These are phyloP conservation scores for Cnemophilus loriae DNA, from an alignment of 2,113 vertebrate species.

Conservation along the genomic window DNA sequence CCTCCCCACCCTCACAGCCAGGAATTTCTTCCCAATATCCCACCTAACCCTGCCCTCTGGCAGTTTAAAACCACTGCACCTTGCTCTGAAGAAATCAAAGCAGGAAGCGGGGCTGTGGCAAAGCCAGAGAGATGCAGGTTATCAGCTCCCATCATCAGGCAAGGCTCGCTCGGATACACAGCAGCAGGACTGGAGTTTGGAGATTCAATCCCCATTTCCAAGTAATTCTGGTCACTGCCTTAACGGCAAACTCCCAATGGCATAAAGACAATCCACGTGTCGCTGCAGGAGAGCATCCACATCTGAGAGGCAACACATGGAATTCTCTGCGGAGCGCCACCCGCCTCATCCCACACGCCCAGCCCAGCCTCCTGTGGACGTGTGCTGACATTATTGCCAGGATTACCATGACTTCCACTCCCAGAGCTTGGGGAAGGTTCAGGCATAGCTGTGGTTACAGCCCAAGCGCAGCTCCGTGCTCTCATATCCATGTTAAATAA, in stretches of 20 bases:
- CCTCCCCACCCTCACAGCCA: fast-evolving
- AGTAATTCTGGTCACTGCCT: not conserved
- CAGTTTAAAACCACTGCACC: not conserved
- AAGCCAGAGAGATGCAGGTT: not conserved
- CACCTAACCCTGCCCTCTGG: not conserved
- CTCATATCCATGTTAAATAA: not conserved
- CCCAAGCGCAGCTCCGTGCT: not conserved
- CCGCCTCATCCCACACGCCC: not conserved
- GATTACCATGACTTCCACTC: not conserved
- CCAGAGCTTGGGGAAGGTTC: not conserved
- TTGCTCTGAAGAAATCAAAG: not conserved
- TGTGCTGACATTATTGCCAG: not conserved
- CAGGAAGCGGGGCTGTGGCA: not conserved
- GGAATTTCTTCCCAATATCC: not conserved
- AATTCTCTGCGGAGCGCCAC: not conserved
- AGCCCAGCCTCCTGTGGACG: not conserved
- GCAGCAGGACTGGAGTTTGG: not conserved
- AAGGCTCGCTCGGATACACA: fast-evolving
- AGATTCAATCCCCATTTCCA: not conserved
- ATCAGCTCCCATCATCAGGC: not conserved
- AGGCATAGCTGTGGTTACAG: not conserved
- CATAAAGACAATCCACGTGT: not conserved
- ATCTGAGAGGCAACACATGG: fast-evolving
- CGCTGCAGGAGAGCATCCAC: not conserved
- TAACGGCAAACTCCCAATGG: not conserved